phyloP scores from a whole-genome alignment of 37 sponge, comb jelly and placozoan genomes.

The Haliclona indistincta region DNA sequence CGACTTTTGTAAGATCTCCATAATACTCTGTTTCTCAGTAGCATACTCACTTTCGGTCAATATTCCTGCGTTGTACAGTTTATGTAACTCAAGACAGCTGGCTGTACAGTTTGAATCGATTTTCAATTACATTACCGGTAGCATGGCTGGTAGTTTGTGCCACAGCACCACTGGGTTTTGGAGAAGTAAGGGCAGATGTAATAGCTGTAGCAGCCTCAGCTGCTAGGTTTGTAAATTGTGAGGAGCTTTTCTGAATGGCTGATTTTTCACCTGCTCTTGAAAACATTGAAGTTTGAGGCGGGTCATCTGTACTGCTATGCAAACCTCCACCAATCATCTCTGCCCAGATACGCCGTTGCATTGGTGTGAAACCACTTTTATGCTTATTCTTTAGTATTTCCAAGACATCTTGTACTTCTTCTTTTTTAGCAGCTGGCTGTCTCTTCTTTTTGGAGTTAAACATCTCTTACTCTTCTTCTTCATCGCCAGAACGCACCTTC shows the following conservation, averaged over 20 bases:
- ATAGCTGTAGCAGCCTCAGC: neutral
- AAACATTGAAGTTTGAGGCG: constrained; percentile 16
- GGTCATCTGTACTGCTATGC: neutral
- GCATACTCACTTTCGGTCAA: neutral
- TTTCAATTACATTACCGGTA: neutral
- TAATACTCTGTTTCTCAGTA: neutral
- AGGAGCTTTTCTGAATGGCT: constrained; percentile 2
- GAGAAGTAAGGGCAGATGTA: neutral
- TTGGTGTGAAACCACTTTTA: no score
- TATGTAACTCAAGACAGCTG: neutral
- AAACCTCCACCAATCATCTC: constrained; percentile 16
- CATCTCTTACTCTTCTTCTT: no score
- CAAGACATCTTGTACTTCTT: no score
- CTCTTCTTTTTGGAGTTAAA: no score
- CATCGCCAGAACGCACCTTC: no score
- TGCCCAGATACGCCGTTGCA: constrained; percentile 19
- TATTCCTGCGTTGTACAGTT: neutral
- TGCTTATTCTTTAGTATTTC: no score
- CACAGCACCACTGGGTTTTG: neutral
- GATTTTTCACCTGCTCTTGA: neutral
- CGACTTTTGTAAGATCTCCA: neutral
- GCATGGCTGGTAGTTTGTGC: neutral
- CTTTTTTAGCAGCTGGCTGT: no score
- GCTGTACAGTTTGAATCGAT: constrained; percentile 3
- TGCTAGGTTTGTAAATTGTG: no score